A percentile compares a stretch with the other conserved stretches of the same genome.
Conservation (phyloP, 2,888 invertebrate species). For the Meteorus colon region DNA sequence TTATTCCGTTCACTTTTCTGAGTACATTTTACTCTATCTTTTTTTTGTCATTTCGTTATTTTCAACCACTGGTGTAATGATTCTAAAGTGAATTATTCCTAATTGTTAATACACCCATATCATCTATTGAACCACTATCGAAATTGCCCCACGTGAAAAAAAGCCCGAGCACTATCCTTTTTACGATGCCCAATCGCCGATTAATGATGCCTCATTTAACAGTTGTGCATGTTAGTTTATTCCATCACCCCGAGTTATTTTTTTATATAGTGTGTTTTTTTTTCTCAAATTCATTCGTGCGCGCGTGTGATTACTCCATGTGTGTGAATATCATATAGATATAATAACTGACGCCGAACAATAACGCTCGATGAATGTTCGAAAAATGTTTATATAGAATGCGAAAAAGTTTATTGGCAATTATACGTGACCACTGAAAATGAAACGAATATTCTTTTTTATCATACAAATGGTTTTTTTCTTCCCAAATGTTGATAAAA, state of each 20-base stretch:
- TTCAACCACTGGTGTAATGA: slow-evolving; percentile 27
- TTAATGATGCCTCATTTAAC: not conserved
- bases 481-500: not conserved
- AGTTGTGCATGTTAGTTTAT: slow-evolving; percentile 8
- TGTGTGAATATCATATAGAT: not conserved
- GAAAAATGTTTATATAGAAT: not conserved
- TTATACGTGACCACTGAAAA: not conserved
- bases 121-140: slow-evolving; percentile 2
- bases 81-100: slow-evolving; percentile 38
- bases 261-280: not conserved
- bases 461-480: slow-evolving; percentile 6
- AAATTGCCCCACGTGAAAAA: slow-evolving; percentile 1
- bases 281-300: slow-evolving; percentile 6
- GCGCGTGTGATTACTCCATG: slow-evolving; percentile 4
- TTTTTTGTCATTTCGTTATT: not conserved
- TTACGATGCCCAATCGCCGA: not conserved
- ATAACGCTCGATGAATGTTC: slow-evolving; percentile 25
- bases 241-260: slow-evolving; percentile 20
- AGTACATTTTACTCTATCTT: not conserved
- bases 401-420: not conserved
- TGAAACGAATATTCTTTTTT: slow-evolving; percentile 11
- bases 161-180: slow-evolving; percentile 4
- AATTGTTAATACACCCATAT: slow-evolving; percentile 32
- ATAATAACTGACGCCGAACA: slow-evolving; percentile 32
- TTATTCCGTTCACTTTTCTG: slow-evolving; percentile 13